Evolutionary conservation across 2,113 vertebrate species (phyloP).

Genomic region (Machaerirhynchus nigripectus): DNA sequence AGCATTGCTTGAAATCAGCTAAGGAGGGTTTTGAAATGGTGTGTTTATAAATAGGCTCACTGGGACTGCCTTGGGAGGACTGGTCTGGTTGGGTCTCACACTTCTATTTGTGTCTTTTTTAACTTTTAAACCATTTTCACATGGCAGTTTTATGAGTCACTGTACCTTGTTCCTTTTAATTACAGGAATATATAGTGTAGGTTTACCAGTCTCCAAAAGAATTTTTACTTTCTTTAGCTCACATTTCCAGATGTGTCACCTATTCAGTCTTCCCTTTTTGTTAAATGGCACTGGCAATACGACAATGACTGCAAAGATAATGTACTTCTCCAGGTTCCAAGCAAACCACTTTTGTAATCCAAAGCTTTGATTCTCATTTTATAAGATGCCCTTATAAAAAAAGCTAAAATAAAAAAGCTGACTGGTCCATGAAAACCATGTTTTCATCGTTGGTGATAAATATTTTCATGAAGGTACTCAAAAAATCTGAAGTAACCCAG

Average conservation of each 20-base stretch:
- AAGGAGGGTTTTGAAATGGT: not conserved
- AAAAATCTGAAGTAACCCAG: not conserved
- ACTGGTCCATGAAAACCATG: not conserved
- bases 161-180: not conserved
- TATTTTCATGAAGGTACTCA: not conserved
- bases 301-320: constrained; percentile 15
- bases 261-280: not conserved
- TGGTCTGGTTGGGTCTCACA: not conserved
- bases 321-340: not conserved
- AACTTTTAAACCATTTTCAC: constrained; percentile 35
- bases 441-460: not conserved
- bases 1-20: not conserved
- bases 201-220: constrained; percentile 31
- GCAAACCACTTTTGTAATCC: not conserved
- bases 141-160: constrained; percentile 17
- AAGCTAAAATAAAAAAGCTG: not conserved
- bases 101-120: not conserved
- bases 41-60: not conserved
- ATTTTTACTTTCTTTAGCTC: constrained; percentile 47
- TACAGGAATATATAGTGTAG: not conserved
- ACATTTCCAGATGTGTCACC: constrained; percentile 50
- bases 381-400: not conserved
- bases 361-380: not conserved
- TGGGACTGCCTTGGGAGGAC: not conserved
- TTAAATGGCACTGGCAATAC: constrained; percentile 10